Conservation (phyloP, 2,797 vertebrate genomes). For the Pterois miles region DNA sequence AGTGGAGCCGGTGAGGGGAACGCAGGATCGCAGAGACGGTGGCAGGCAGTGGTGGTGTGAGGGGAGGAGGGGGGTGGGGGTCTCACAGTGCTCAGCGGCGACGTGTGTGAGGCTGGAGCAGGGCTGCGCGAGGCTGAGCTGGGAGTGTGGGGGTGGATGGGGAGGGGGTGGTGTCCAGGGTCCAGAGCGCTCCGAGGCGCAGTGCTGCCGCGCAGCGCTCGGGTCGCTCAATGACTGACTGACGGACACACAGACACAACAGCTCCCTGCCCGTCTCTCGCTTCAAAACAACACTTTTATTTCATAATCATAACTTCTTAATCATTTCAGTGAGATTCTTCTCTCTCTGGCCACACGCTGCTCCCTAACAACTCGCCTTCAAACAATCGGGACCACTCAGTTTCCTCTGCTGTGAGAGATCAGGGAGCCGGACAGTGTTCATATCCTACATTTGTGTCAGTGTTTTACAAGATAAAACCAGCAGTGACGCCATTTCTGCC, state of each 20-base stretch:
- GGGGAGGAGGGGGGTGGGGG: constrained; percentile 18
- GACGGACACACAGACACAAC: constrained; percentile 12
- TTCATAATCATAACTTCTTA: rapidly evolving
- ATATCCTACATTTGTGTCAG: background rate
- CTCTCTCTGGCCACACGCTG: background rate
- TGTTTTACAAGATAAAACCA: background rate
- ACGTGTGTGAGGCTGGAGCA: constrained; percentile 68
- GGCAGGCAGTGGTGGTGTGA: constrained; percentile 54
- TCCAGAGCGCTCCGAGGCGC: constrained; percentile 83
- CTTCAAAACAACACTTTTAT: background rate
- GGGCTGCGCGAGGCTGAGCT: constrained; percentile 49
- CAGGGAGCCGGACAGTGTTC: background rate
- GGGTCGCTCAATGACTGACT: background rate
- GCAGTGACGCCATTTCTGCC: background rate
- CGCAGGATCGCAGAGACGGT: constrained; percentile 66
- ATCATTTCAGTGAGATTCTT: too few species aligned
- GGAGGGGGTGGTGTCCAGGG: constrained; percentile 47
- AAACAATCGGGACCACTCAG: background rate
- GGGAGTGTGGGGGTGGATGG: background rate
- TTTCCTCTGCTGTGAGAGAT: background rate
- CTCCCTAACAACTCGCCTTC: too few species aligned
- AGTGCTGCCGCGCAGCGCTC: constrained; percentile 96
- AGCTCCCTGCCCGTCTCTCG: background rate
- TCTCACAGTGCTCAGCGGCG: constrained; percentile 52
- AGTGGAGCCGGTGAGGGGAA: constrained; percentile 63